Conservation (phyloP, 2,797 vertebrate genomes). For the Benthosema pterotum region DNA sequence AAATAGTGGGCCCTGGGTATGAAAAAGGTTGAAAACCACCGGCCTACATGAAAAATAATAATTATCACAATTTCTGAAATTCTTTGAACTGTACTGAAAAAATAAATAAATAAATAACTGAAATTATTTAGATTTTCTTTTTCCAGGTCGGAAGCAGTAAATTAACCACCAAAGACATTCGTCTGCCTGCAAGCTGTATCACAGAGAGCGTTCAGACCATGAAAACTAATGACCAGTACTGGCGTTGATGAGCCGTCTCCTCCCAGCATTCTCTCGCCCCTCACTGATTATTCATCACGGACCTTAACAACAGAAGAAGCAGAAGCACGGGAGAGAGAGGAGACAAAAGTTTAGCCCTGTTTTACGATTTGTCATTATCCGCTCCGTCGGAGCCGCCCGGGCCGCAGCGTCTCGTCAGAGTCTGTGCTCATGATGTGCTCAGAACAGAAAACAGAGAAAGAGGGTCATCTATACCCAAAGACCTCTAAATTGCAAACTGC, state of each 20-base stretch:
- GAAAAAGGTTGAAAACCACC: too few species aligned
- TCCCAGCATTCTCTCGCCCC: slow-evolving; percentile 54
- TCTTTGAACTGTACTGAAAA: too few species aligned
- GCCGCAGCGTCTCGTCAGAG: slow-evolving; percentile 48
- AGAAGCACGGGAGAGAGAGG: slow-evolving; percentile 24
- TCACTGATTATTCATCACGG: slow-evolving; percentile 58
- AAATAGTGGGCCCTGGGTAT: too few species aligned
- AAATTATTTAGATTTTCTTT: too few species aligned
- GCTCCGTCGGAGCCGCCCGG: slow-evolving; percentile 40
- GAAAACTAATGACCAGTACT: slow-evolving; percentile 38
- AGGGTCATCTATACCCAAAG: slow-evolving; percentile 6
- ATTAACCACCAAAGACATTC: slow-evolving; percentile 35
- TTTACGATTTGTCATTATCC: slow-evolving; percentile 64
- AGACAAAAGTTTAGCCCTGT: slow-evolving; percentile 37
- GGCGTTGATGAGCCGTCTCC: slow-evolving; percentile 33
- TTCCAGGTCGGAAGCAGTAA: slow-evolving; percentile 41
- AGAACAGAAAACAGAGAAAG: slow-evolving; percentile 23
- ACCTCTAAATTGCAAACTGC: slow-evolving; percentile 16
- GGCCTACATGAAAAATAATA: too few species aligned
- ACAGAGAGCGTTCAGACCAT: slow-evolving; percentile 36
- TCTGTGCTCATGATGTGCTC: slow-evolving; percentile 16
- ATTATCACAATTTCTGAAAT: too few species aligned
- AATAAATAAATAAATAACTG: too few species aligned
- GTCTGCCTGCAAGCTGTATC: slow-evolving; percentile 36
- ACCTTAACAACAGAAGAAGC: slow-evolving; percentile 34